Evolutionary conservation across 1,140 invertebrate species (phyloP), one percentile per base, ranked within the genome.

Genomic region (Aphaenogaster ashmeadi): DNA sequence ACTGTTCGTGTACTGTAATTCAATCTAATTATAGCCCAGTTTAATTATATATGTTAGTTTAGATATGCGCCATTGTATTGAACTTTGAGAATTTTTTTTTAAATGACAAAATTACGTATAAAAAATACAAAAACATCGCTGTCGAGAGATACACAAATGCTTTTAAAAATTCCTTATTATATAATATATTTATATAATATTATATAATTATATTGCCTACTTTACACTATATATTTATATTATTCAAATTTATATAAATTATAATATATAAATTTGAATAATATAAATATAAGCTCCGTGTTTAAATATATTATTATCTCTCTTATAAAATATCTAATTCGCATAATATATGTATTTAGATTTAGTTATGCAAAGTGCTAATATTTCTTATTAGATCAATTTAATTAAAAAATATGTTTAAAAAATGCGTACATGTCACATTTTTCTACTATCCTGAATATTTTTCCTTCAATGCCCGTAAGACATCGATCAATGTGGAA

Each of bases 31-130:
- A 52, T 33, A 54, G 41, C 27, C 27, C 18, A 54, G 62, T 21
- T 80, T 54, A 69, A 80, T 80, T 54, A 5, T 38, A 18, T 52
- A 47, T 13, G 8, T 44, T 44, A 69, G 4, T 33, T 79, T 79
- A 36, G 27, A 54, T 27, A 33, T 38, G 18, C 21, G 44, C 18
- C 11, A 79, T 80, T 52, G 33, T 80, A 38, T 13, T 67, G 5
- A 41, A 52, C n/a, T 2, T 47, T 78, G 9, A 9, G 8, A 27
- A 36, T 21, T 56, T 18, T 33, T 47, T 38, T 38, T 64, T 27
- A 11, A 44, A 21, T 18, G 6, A 33, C 5, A 79, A 78, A 21
- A 66, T 54, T 64, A 27, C 2, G 41, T 33, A 13, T 44, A 18
- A 62, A 77, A 9, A 41, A 13, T 50, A 27, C 13, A 18, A 77